Base-by-base conservation (phyloP, 2,797 vertebrate species). In the Netta rufina region DNA sequence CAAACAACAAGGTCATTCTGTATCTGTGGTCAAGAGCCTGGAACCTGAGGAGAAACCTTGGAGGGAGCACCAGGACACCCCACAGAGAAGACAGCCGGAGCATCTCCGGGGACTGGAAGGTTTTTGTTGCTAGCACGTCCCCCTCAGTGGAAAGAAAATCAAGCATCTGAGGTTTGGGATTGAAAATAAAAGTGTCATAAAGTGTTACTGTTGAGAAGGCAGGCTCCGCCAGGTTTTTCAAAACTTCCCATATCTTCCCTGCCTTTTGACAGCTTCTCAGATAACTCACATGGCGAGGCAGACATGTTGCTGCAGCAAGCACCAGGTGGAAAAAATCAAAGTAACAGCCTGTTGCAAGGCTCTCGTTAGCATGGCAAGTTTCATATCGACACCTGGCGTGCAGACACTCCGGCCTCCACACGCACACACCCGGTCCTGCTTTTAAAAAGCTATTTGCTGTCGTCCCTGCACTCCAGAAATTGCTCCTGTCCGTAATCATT, bases 191-290 rank as follows among this genome's bases (percentile, higher is more conserved):
- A 97, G 90, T 97, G 95, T 97, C 96, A 97, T 72, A 64, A 96
- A 97, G 79, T 96, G 96, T 97, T 97, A 96, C 92, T n/a, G 4
- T 89, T 95, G 96, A 98, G 93, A 95, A 97, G 93, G 84, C 96
- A 96, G 93, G 86, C 95, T 94, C 80, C 9, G 84, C 84, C 93
- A 96, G 94, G 75, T 95, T 97, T 98, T 96, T 96, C 91, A 96
- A 96, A 98, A 97, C 94, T 94, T 96, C 97, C 94, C 94, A 94
- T 91, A 93, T 97, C 97, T 97, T 96, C 92, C 72, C 92, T 97
- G 91, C 58, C 69, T 97, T 97, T 95, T 98, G 97, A 98, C 97
- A 98, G 96, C 94, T 97, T 98, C 97, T 98, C 95, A 96, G 97
- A 97, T 97, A 97, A 97, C 96, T 97, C 96, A 90, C 91, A 92